Base-by-base conservation (phyloP, 37 sponge, comb jelly and placozoan genomes). In the Eunapius fragilis region DNA sequence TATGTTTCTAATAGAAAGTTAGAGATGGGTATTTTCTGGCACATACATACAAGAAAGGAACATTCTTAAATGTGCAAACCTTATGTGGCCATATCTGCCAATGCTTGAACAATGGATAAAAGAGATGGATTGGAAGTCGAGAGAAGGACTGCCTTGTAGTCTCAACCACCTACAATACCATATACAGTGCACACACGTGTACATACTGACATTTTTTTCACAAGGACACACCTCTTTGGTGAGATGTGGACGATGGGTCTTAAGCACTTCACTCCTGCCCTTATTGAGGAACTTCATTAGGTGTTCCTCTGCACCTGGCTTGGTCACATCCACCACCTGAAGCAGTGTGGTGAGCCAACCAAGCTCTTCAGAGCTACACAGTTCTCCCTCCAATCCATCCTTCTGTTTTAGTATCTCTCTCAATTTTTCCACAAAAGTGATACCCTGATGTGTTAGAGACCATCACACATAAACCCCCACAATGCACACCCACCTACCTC, bases 311-410 rank as follows among this genome's bases (percentile, higher is more conserved):
- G 88, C 67, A 25, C 77, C n/a, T 24, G 25, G 25, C 14, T 70
- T 78, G 31, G 88, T 77, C 19, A 88, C 70, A 35, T 88, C 88
- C n/a, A 88, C 69, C 77, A 88, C 37, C 50, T 77, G 72, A 3
- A 88, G 78, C 36, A 88, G 78, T 19, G 81, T 71, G 28, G 33
- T 31, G 22, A 88, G 37, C 88, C 88, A 88, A n/a, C 68, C 47
- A 13, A 17, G 23, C 2, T 35, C 30, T 78, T 88, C 83, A 35
- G 88, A 19, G 6, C 81, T 67, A 23, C 82, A 3, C 14, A 22
- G 41, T 32, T 48, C 71, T 6, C 2, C 37, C 13, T 31, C 19
- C 36, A 88, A 28, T 11, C 77, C 58, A 41, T 3, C 6, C 67
- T 49, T 58, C 28, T 80, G 3, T 31, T 80, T 6, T 31, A 67